Percentiles rank a stretch among this genome's conserved stretches.
These are phyloP conservation scores for Solen grandis DNA, from an alignment of 1,140 invertebrate genomes.

Conservation along the genomic window DNA sequence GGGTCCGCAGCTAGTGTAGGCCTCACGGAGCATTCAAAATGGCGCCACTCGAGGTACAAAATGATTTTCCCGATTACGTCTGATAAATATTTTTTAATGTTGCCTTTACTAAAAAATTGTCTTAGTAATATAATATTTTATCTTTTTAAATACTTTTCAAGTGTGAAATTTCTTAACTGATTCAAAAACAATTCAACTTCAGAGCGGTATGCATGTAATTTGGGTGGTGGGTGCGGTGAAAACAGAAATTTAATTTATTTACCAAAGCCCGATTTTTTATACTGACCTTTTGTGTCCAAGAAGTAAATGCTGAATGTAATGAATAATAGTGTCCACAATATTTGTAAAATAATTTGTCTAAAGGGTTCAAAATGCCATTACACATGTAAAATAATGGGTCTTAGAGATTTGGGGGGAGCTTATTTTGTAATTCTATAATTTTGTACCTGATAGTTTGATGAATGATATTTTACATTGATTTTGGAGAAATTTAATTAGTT, in stretches of 20 bases:
- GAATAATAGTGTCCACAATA: constrained; percentile 34
- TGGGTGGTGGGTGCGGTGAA: constrained; percentile 31
- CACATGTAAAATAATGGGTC: constrained; percentile 33
- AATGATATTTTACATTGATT: constrained; percentile 35
- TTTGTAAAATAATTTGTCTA: constrained; percentile 35
- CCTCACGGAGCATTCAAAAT: constrained; percentile 33
- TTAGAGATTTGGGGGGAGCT: constrained; percentile 32
- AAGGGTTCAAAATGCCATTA: constrained; percentile 33
- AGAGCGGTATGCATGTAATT: constrained; percentile 33
- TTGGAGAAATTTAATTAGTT: constrained; percentile 34
- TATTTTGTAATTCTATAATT: constrained; percentile 35
- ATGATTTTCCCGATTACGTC: constrained; percentile 33
- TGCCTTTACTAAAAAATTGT: constrained; percentile 34
- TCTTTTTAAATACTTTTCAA: constrained; percentile 35
- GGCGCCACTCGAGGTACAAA: constrained; percentile 31
- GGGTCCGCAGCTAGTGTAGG: constrained; percentile 31
- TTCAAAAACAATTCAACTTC: constrained; percentile 34
- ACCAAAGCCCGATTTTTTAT: constrained; percentile 30
- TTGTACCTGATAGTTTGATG: constrained; percentile 33
- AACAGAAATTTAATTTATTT: constrained; percentile 33
- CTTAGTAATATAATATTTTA: constrained; percentile 33
- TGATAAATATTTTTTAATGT: constrained; percentile 35
- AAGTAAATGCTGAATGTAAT: constrained; percentile 34
- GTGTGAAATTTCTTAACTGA: constrained; percentile 34
- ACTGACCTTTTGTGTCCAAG: constrained; percentile 33